These are phyloP conservation scores for Mylabris phalerata DNA, from an alignment of 1,140 invertebrate species.

Conservation along the genomic window DNA sequence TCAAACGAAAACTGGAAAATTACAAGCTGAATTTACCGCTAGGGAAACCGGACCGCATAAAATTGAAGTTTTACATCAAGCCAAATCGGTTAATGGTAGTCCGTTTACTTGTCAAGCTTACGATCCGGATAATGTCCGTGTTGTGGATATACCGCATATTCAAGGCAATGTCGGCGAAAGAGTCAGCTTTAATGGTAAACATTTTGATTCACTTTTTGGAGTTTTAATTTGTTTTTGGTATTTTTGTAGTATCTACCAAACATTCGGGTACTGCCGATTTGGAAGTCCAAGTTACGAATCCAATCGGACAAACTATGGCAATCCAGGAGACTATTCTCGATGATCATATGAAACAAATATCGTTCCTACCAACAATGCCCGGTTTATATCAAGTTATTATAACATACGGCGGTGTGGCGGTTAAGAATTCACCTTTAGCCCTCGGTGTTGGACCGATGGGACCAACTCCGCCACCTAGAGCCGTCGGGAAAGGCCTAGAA, in stretches of 20 bases:
- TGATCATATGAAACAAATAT: constrained; percentile 69
- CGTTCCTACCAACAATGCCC: constrained; percentile 79
- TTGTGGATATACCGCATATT: constrained; percentile 67
- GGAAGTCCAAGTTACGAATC: constrained; percentile 81
- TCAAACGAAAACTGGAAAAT: constrained; percentile 88
- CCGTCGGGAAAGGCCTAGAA: constrained; percentile 56
- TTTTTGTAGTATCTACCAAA: constrained; percentile 68
- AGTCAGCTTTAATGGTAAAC: constrained; percentile 73
- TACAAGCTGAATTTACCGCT: constrained; percentile 88
- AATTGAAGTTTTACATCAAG: constrained; percentile 83
- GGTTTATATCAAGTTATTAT: constrained; percentile 86
- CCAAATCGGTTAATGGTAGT: constrained; percentile 86
- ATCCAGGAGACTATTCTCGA: constrained; percentile 69
- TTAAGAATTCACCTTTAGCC: constrained; percentile 54
- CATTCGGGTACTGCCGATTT: constrained; percentile 86
- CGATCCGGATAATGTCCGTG: constrained; percentile 56
- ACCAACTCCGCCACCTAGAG: constrained; percentile 43
- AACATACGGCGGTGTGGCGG: constrained; percentile 71
- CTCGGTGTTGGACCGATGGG: constrained; percentile 47
- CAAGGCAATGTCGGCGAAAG: constrained; percentile 77
- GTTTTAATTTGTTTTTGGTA: not conserved
- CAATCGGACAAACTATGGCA: constrained; percentile 78
- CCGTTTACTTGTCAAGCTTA: constrained; percentile 95
- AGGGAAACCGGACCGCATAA: constrained; percentile 62
- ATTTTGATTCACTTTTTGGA: not conserved